phyloP scores from a whole-genome alignment of 1,140 invertebrate genomes.

The Musca vetustissima region DNA sequence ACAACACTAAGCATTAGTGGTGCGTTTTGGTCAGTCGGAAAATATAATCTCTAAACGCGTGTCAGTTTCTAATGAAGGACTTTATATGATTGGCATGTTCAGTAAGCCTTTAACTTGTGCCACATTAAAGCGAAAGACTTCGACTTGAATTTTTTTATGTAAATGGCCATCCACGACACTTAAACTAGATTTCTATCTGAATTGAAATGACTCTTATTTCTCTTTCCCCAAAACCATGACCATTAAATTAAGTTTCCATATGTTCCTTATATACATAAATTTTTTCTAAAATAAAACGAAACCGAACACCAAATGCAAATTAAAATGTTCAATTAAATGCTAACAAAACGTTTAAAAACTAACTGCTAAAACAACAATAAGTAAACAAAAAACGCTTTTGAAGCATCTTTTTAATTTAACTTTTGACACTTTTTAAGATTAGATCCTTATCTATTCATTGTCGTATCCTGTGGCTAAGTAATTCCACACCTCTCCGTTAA shows the following conservation, averaged over 20 bases:
- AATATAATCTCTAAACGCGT: conserved; percentile 3
- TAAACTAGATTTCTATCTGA: too few species aligned
- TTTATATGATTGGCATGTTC: conserved; percentile 8
- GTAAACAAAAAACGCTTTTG: neutral
- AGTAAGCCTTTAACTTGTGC: too few species aligned
- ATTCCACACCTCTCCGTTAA: conserved; percentile 12
- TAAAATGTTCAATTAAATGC: conserved; percentile 19
- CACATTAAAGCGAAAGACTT: too few species aligned
- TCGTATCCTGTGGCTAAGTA: neutral
- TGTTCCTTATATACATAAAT: too few species aligned
- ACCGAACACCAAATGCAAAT: neutral
- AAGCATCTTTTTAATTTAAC: conserved; percentile 20
- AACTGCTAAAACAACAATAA: neutral
- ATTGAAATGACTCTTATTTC: too few species aligned
- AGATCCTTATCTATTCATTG: conserved; percentile 8
- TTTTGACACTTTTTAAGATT: conserved; percentile 24
- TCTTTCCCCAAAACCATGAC: too few species aligned
- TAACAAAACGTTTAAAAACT: conserved; percentile 7
- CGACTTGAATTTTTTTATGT: too few species aligned
- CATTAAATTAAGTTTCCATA: too few species aligned
- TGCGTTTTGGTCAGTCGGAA: neutral
- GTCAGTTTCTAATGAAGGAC: conserved; percentile 4
- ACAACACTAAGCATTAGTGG: too few species aligned
- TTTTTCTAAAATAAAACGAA: too few species aligned
- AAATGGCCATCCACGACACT: too few species aligned